These are phyloP conservation scores for Poeciliopsis presidionis DNA, from an alignment of 2,797 vertebrate genomes.

Conservation along the genomic window DNA sequence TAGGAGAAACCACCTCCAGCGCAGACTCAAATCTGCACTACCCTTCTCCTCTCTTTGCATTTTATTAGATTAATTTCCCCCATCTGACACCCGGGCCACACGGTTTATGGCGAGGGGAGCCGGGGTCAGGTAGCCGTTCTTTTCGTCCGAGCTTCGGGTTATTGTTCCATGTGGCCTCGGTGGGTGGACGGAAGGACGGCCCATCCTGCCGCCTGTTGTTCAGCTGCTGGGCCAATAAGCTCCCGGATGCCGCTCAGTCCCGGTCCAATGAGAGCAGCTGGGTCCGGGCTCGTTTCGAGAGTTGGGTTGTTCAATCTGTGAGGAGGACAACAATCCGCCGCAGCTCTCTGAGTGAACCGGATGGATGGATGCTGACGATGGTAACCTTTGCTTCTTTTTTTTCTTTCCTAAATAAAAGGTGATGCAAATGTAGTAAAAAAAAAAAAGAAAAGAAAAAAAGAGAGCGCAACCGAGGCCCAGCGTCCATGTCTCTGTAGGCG, in stretches of 20 bases:
- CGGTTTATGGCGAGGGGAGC: constrained; percentile 26
- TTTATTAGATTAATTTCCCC: neutral
- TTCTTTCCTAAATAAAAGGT: constrained; percentile 12
- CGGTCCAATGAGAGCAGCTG: constrained; percentile 75
- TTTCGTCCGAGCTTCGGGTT: constrained; percentile 26
- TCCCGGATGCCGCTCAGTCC: constrained; percentile 47
- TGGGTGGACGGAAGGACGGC: constrained; percentile 64
- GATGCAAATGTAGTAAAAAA: constrained; percentile 11
- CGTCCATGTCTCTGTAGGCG: constrained; percentile 9
- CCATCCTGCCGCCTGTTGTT: constrained; percentile 78
- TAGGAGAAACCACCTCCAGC: neutral
- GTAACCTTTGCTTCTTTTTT: constrained; percentile 57
- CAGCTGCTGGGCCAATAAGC: constrained; percentile 72
- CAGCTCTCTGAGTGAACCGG: constrained; percentile 54
- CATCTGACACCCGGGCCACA: constrained; percentile 1
- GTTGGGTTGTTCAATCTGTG: constrained; percentile 77
- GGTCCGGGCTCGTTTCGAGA: constrained; percentile 66
- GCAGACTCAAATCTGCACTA: neutral
- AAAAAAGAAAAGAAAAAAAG: too few species aligned
- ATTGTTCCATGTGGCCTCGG: constrained; percentile 75
- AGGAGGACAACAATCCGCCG: constrained; percentile 74
- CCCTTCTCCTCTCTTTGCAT: neutral
- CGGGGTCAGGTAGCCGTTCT: neutral
- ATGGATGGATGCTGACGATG: constrained; percentile 68
- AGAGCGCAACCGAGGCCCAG: constrained; percentile 11